Base-by-base conservation (phyloP, 30 jellyfish, hydroid and myxozoan species). In the Morbakka virulenta region DNA sequence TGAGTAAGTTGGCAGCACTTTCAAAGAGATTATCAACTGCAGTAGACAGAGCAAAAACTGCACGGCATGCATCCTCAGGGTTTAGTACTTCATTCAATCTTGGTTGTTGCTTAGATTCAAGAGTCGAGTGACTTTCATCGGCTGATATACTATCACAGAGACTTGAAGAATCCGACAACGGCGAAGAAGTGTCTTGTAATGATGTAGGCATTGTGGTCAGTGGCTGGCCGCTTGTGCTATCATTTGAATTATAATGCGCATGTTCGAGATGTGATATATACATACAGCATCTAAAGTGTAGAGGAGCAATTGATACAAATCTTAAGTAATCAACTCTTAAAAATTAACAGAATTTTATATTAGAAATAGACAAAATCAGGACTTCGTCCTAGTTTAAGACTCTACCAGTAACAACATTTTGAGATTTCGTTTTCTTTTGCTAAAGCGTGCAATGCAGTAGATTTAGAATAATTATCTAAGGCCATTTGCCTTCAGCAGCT, bases 41-140 rank as follows among this genome's bases (percentile, higher is more conserved):
- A 23, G 96, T 69, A 4, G 98, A 85, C 87, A 92, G 77, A 3
- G 98, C 98, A 68, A 77, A 92, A 14, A 92, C 94, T 1, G 98
- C 98, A 27, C 98, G 79, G n/a, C 97, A 80, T 0, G 98, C 98
- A 50, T 92, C 98, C 30, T 85, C 98, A 0, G 98, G 95, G 23
- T 84, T 63, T 25, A 92, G 75, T 14, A 92, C 89, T 4, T 96
- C 98, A 66, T 92, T 92, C 47, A 86, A 69, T 2, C 87, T 83
- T 21, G 86, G 69, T 4, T 87, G 31, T 25, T 81, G 77, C 28
- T 74, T 89, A 12, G 90, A 68, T 26, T 77, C 88, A 29, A 36
- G 67, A 21, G 83, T 23, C 36, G 81, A 24, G 24, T 67, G 85
- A 29, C 26, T 48, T 1, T 64, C 69, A 41, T 67, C 95, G 0